Percentiles rank a stretch among this genome's conserved stretches.
Evolutionary conservation across 2,888 invertebrate species (phyloP).

Genomic region (Xestia c-nigrum): DNA sequence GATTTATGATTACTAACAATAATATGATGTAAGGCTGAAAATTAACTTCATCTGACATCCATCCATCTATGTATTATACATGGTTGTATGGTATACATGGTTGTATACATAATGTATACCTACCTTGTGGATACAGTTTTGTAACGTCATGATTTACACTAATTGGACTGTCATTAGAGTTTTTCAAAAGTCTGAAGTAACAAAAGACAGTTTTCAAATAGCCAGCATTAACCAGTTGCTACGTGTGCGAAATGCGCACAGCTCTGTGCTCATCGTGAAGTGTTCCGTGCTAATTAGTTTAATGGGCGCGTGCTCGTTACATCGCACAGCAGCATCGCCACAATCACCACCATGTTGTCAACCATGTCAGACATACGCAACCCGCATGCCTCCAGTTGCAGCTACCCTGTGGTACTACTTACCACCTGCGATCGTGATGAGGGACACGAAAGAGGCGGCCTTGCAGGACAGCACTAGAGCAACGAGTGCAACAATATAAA

Average conservation of each 20-base stretch:
- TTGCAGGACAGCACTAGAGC: neutral
- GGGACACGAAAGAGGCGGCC: neutral
- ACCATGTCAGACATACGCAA: conserved; percentile 17
- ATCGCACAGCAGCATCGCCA: conserved; percentile 5
- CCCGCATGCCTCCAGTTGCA: conserved; percentile 2
- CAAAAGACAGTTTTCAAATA: neutral
- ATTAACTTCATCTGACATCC: neutral
- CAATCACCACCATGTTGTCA: conserved; percentile 12
- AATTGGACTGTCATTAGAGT: neutral
- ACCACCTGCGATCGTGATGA: neutral
- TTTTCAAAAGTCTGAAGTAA: neutral
- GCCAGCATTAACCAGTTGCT: neutral
- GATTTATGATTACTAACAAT: neutral
- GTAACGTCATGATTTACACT: neutral
- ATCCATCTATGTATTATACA: neutral
- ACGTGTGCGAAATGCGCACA: neutral
- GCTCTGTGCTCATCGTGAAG: conserved; percentile 23
- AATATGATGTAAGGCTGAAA: neutral
- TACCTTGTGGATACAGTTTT: neutral
- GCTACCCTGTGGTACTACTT: neutral
- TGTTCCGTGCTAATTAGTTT: neutral
- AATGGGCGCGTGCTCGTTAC: neutral
- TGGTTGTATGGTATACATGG: too few relatives aligned
- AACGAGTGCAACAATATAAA: conserved; percentile 4
- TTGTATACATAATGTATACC: too few relatives aligned